Conservation (phyloP, 2,888 invertebrate genomes). For the Sarcophaga carnaria region DNA sequence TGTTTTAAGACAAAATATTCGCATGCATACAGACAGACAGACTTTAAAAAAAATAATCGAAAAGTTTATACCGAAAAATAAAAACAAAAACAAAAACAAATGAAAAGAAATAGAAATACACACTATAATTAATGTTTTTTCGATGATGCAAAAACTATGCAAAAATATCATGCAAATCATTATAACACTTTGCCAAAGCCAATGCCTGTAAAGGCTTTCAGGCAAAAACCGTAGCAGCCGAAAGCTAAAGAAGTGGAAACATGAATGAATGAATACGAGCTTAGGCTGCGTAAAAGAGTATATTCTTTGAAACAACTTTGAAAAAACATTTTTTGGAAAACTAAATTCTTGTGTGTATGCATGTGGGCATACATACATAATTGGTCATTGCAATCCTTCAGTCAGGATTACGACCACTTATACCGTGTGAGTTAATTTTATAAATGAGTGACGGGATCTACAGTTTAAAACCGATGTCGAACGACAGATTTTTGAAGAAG, state of each 20-base stretch:
- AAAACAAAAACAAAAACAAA: constrained; percentile 28
- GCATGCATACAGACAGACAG: background rate
- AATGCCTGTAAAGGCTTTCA: background rate
- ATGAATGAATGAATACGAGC: background rate
- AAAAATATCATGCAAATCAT: constrained; percentile 55
- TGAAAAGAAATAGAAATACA: constrained; percentile 4
- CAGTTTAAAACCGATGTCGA: too few species aligned
- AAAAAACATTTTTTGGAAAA: background rate
- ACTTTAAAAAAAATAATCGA: constrained; percentile 14
- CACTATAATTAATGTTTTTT: constrained; percentile 60
- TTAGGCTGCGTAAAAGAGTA: constrained; percentile 13
- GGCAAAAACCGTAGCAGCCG: background rate
- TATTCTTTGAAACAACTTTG: background rate
- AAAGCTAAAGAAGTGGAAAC: constrained; percentile 11
- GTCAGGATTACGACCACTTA: too few species aligned
- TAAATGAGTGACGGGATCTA: too few species aligned
- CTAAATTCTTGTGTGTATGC: too few species aligned
- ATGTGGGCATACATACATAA: too few species aligned
- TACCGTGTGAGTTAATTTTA: too few species aligned
- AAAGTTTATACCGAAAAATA: background rate
- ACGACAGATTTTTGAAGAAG: too few species aligned
- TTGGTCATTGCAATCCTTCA: too few species aligned
- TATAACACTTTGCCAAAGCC: constrained; percentile 18
- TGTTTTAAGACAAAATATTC: constrained; percentile 45
- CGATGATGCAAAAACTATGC: constrained; percentile 44